phyloP scores from a whole-genome alignment of 2,888 invertebrate species.

The Cataglyphis cursor region DNA sequence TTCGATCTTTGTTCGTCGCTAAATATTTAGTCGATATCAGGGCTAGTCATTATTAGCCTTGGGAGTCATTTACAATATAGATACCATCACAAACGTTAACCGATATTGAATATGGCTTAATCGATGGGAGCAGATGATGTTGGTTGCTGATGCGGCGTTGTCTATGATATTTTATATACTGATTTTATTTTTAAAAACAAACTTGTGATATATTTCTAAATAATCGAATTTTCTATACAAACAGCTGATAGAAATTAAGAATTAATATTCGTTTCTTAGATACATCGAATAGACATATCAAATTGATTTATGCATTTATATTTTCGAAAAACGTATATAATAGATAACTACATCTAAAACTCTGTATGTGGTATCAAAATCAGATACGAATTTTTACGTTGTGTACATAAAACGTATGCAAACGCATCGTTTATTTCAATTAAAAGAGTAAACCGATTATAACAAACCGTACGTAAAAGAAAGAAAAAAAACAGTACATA shows the following conservation, averaged over 20 bases:
- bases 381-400: not conserved
- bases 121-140: constrained; percentile 34
- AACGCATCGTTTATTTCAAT: not conserved
- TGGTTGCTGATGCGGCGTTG: not conserved
- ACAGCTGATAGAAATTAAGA: not conserved
- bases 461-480: not conserved
- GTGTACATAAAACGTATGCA: constrained; percentile 6
- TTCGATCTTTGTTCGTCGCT: constrained; percentile 45
- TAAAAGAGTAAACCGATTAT: constrained; percentile 35
- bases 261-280: not conserved
- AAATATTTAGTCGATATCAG: constrained; percentile 72
- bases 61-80: constrained; percentile 45
- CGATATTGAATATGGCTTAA: constrained; percentile 71
- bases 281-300: too few species aligned
- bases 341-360: not conserved
- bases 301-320: not conserved
- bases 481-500: not conserved
- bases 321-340: not conserved
- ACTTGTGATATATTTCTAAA: not conserved
- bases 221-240: not conserved
- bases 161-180: not conserved
- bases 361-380: constrained; percentile 21
- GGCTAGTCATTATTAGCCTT: constrained; percentile 27
- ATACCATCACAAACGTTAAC: constrained; percentile 36
- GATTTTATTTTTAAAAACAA: not conserved